Percentiles rank a stretch among this genome's conserved stretches.
phyloP scores from a whole-genome alignment of 2,113 vertebrate species.

The Apteryx owenii region DNA sequence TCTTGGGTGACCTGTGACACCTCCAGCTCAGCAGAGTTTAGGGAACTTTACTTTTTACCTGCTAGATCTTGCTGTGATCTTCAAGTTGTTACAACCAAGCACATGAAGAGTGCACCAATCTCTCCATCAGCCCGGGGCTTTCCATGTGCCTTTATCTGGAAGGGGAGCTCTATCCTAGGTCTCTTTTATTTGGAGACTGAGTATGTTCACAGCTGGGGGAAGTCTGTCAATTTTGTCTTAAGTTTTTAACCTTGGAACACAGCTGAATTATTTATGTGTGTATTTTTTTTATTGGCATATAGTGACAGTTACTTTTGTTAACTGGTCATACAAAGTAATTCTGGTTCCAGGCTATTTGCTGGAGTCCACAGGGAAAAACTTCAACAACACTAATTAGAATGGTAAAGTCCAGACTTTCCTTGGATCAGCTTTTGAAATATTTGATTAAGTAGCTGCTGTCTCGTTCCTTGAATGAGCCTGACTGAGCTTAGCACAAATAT shows the following conservation, averaged over 20 bases:
- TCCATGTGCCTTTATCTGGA: not conserved
- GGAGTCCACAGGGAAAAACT: not conserved
- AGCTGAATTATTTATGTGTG: not conserved
- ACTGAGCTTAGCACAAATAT: not conserved
- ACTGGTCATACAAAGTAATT: not conserved
- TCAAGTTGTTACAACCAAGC: not conserved
- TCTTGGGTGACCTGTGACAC: too few species aligned
- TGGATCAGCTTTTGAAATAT: not conserved
- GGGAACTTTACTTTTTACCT: not conserved
- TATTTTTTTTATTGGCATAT: fast-evolving
- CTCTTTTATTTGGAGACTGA: not conserved
- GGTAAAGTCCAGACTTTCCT: not conserved
- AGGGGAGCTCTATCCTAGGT: not conserved
- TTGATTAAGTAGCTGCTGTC: not conserved
- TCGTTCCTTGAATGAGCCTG: not conserved
- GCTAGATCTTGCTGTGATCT: not conserved
- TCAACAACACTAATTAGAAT: not conserved
- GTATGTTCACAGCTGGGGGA: not conserved
- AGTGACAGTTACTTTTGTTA: not conserved
- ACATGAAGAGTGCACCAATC: not conserved
- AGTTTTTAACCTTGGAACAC: not conserved
- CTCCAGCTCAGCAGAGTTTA: not conserved
- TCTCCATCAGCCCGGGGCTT: not conserved
- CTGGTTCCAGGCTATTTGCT: not conserved
- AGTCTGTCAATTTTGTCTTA: not conserved